Base-by-base conservation (phyloP, 1,140 invertebrate genomes). In the Lucilia sericata region DNA sequence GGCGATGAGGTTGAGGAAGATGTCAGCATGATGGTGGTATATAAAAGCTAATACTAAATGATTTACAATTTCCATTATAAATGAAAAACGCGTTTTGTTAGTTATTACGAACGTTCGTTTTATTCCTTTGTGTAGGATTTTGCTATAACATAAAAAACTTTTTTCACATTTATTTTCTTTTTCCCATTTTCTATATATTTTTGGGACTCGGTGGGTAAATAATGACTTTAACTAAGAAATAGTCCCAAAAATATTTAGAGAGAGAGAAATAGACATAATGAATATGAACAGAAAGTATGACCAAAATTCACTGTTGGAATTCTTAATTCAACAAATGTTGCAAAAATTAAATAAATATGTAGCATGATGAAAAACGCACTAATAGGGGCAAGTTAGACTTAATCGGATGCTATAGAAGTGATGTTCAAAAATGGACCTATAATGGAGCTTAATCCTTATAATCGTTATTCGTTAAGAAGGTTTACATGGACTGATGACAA, bases 61-160 rank as follows among this genome's bases (percentile, higher is more conserved):
- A 80, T 80, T 80, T 80, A 80, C 21, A 80, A 51, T 49, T 80
- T 51, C 76, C 76, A 80, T 80, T 80, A 51, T 49, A 80, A 80
- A 80, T 49, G 76, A 51, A 51, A 80, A 80, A 80, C 76, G 76
- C 76, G 47, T 80, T 80, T 25, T 70, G 8, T 21, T 65, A n/a
- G 51, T 60, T n/a, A 14, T n/a, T 70, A 70, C 25, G 51, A 21
- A 70, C 21, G 7, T 21, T 70, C 65, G 19, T 70, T 70, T 14
- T 60, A 60, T n/a, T 70, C 65, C 9, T 70, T 70, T 21, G 51
- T 55, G 51, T 13, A 55, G 51, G 17, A 2, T 42, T 42, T 30
- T 30, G 25, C 25, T 3, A 2, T 42, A 36, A 3, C 8, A 36
- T 42, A 42, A 8, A 2, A 42, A 8, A 8, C 42, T 10, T 42